Evolutionary conservation across 2,797 vertebrate genomes (phyloP).

Genomic region (Aldrovandia affinis): DNA sequence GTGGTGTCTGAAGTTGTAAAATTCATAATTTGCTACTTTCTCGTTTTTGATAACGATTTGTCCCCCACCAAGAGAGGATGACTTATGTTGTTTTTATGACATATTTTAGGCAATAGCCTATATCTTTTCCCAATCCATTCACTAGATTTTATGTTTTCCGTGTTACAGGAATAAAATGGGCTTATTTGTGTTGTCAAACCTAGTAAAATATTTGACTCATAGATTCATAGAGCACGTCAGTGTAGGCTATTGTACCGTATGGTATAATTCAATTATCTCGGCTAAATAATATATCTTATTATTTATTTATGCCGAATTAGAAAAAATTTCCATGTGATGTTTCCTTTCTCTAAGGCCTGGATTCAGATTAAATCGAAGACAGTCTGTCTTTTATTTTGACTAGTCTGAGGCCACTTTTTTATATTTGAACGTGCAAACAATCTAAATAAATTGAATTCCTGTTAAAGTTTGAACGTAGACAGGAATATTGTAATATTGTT

Average conservation of each 20-base stretch:
- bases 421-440: too few relatives aligned
- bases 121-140: neutral
- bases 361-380: too few relatives aligned
- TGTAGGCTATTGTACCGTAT: neutral
- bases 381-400: too few relatives aligned
- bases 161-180: neutral
- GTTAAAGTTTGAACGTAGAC: too few relatives aligned
- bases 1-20: neutral
- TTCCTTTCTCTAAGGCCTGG: too few relatives aligned
- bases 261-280: neutral
- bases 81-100: neutral
- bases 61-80: neutral
- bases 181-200: neutral
- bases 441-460: neutral
- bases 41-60: neutral
- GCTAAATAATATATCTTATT: neutral
- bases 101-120: neutral
- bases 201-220: conserved; percentile 5
- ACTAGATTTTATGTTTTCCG: neutral
- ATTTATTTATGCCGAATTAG: neutral
- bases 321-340: neutral
- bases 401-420: too few relatives aligned
- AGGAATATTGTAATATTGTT: too few relatives aligned
- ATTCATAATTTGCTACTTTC: neutral
- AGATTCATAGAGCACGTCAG: neutral